Conservation (phyloP, 1,140 invertebrate species). For the Formica exsecta region DNA sequence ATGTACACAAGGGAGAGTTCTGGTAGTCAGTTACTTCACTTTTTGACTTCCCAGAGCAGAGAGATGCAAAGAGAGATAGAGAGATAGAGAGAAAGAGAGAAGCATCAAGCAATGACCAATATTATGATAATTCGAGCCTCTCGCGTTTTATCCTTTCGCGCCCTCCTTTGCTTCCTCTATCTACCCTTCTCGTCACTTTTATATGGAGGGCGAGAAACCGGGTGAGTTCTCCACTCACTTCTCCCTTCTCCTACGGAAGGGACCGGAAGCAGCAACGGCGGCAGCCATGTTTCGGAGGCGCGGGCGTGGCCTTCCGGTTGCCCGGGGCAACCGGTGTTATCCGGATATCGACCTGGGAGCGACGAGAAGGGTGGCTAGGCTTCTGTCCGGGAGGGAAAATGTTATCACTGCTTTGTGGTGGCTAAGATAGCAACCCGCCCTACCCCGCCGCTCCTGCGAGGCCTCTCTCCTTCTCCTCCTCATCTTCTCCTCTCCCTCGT, state of each 20-base stretch:
- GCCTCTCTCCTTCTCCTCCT: slow-evolving; percentile 67
- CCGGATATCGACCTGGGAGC: slow-evolving; percentile 85
- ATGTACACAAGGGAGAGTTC: slow-evolving; percentile 48
- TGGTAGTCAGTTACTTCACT: slow-evolving; percentile 50
- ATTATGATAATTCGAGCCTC: slow-evolving; percentile 85
- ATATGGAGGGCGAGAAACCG: slow-evolving; percentile 2
- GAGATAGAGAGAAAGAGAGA: slow-evolving; percentile 10
- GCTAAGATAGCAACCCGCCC: slow-evolving; percentile 85
- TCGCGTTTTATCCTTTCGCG: slow-evolving; percentile 70
- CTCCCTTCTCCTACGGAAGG: slow-evolving; percentile 14
- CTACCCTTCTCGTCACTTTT: slow-evolving; percentile 34
- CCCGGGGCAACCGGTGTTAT: slow-evolving; percentile 83
- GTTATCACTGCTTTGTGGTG: slow-evolving; percentile 87
- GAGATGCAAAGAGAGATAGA: neutral
- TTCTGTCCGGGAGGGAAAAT: slow-evolving; percentile 86
- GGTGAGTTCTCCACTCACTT: slow-evolving; percentile 43
- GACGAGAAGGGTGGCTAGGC: slow-evolving; percentile 85
- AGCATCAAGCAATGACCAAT: slow-evolving; percentile 83
- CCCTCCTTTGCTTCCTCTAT: neutral
- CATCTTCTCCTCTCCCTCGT: slow-evolving; percentile 18
- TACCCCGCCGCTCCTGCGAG: slow-evolving; percentile 70
- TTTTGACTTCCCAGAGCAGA: neutral
- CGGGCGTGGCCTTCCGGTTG: slow-evolving; percentile 85
- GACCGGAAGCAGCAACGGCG: slow-evolving; percentile 66
- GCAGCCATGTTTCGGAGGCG: slow-evolving; percentile 83